Base-by-base conservation (phyloP, 1,140 invertebrate species). In the Rhizoglyphus robini region DNA sequence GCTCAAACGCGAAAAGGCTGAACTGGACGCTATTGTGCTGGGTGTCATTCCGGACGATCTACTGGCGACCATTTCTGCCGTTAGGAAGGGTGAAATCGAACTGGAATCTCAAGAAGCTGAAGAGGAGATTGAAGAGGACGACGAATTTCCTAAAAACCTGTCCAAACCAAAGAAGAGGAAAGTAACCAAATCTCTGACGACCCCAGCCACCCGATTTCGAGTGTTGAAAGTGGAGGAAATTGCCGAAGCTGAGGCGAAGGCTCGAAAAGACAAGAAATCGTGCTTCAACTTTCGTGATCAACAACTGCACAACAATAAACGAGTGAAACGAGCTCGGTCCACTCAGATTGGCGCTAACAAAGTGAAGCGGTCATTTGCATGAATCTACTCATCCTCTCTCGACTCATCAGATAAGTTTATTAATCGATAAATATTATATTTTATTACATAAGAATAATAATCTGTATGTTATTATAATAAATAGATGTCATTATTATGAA, bases 271-370 rank as follows among this genome's bases (percentile, higher is more conserved):
- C 2, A 3, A 34, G 27, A 60, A 46, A 15, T 4, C 27, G 13
- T 60, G 27, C 1, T 60, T 15, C 29, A 32, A 60, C 27, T 60
- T 60, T 46, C 58, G 58, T 27, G 18, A 32, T n/a, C 58, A 46
- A 60, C 31, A 20, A 3, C 30, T 32, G n/a, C 36, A 20, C 20
- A 27, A 32, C 13, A 60, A 60, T n/a, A 32, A 1, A 2, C n/a
- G 15, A 23, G n/a, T 29, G 2, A 3, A 27, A 11, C 58, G 58
- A 11, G 36, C n/a, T n/a, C n/a, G n/a, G n/a, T n/a, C n/a, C n/a
- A n/a, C n/a, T n/a, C n/a, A n/a, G n/a, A n/a, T n/a, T n/a, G n/a
- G n/a, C n/a, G n/a, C n/a, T n/a, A n/a, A n/a, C n/a, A n/a, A n/a
- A n/a, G n/a, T n/a, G n/a, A n/a, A n/a, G n/a, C n/a, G n/a, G n/a